Evolutionary conservation across 2,888 invertebrate genomes (phyloP).

Genomic region (Steinernema carpocapsae): DNA sequence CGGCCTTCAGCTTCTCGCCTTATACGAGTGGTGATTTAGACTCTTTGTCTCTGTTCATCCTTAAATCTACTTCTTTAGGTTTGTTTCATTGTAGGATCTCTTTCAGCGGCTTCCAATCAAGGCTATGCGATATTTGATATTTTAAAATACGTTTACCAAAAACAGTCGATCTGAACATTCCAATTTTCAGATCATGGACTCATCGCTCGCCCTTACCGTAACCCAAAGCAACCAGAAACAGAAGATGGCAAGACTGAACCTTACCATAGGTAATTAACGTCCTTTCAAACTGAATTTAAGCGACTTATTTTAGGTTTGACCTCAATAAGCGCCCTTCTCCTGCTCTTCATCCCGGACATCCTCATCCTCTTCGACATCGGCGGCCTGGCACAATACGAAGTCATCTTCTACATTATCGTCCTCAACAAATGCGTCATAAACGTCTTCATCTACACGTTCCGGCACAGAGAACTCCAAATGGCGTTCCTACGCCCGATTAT

Average conservation of each 20-base stretch:
- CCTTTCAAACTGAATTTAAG: not conserved
- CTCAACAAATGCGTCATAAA: slow-evolving; percentile 30
- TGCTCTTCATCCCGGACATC: slow-evolving; percentile 31
- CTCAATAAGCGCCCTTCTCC: slow-evolving; percentile 19
- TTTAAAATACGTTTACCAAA: no score
- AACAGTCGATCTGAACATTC: no score
- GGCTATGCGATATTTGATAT: no score
- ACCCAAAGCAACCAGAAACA: slow-evolving; percentile 14
- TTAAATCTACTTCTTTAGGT: no score
- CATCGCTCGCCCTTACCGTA: not conserved
- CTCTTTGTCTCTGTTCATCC: no score
- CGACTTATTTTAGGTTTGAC: slow-evolving; percentile 8
- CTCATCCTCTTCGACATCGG: slow-evolving; percentile 25
- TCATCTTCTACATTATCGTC: slow-evolving; percentile 33
- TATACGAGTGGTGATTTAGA: no score
- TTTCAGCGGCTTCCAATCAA: no score
- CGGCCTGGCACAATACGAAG: slow-evolving; percentile 21
- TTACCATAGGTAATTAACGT: slow-evolving; percentile 1
- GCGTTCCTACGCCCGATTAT: not conserved
- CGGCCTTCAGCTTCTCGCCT: no score
- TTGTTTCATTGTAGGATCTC: no score
- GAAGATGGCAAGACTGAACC: slow-evolving; percentile 24
- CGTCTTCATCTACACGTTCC: slow-evolving; percentile 31
- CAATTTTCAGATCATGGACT: slow-evolving; percentile 18
- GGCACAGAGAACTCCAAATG: slow-evolving; percentile 18